Base-by-base conservation (phyloP, 1,140 invertebrate species). In the Drosophila equinoxialis region DNA sequence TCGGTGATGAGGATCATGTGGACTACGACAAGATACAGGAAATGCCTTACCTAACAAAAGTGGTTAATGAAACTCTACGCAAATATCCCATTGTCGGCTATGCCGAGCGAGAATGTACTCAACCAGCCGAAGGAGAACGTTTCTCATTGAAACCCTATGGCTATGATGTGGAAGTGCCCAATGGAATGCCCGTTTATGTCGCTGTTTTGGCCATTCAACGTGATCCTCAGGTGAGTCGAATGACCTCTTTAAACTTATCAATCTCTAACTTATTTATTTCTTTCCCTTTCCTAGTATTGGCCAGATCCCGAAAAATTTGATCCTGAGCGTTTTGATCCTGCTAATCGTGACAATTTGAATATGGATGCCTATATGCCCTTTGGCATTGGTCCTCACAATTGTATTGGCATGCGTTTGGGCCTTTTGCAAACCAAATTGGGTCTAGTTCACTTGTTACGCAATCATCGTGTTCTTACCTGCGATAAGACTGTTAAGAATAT, bases 371-470 rank as follows among this genome's bases (percentile, higher is more conserved):
- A 89, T 41, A 81, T 92, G 74, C 91, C 97, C 0, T 97, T 97
- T 81, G 96, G 96, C 4, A 94, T 95, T 67, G 96, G 96, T 6
- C 95, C 95, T 2, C 93, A 96, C 39, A 95, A 94, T 87, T 97
- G 96, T 84, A 96, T 97, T 74, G 96, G 95, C 94, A 93, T 91
- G 77, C 85, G 91, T 6, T 69, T 91, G 42, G 90, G 80, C 13
- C 55, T 92, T 3, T 48, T 92, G 5, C 82, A 90, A 57, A 6
- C 77, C 0, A 92, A 90, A 55, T 61, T 90, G 35, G 87, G 87
- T 1, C 65, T 92, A 6, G 78, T 91, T 5, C 79, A 91, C 39
- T 58, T 91, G 7, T 37, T 91, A 17, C 77, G 69, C 6, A 73
- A 90, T 41, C 74, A 92, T 71, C 74, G 71, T 1, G 75, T 91